Conservation (phyloP, 2,797 vertebrate species). For the Holocentrus rufus region DNA sequence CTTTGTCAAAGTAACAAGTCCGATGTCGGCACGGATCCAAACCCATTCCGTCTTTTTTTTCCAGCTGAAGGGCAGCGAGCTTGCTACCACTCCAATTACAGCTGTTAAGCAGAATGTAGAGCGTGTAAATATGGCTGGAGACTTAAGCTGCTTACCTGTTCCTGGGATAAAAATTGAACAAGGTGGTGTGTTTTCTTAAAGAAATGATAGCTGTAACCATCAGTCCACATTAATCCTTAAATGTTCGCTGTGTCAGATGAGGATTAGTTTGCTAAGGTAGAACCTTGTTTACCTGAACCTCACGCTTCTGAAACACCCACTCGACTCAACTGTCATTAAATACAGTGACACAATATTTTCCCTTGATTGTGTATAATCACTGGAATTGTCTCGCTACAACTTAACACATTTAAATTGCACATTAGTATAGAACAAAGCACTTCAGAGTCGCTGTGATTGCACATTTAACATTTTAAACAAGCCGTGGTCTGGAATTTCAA, state of each 20-base stretch:
- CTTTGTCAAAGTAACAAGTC: neutral
- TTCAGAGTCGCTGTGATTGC: slow-evolving; percentile 16
- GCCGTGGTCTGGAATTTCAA: neutral
- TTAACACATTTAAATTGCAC: slow-evolving; percentile 13
- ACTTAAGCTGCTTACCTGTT: slow-evolving; percentile 76
- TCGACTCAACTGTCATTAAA: neutral
- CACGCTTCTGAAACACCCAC: slow-evolving; percentile 28
- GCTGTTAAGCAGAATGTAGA: slow-evolving; percentile 66
- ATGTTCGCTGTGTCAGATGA: slow-evolving; percentile 59
- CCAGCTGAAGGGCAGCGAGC: slow-evolving; percentile 55
- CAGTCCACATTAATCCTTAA: slow-evolving; percentile 69
- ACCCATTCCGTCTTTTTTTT: slow-evolving; percentile 44
- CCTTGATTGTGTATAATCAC: slow-evolving; percentile 20
- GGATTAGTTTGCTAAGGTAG: slow-evolving; percentile 63
- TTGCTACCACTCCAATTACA: slow-evolving; percentile 69
- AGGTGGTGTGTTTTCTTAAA: slow-evolving; percentile 58
- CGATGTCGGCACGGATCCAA: slow-evolving; percentile 56
- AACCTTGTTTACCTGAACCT: slow-evolving; percentile 68
- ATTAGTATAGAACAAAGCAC: slow-evolving; percentile 1
- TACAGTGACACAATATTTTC: slow-evolving; percentile 12
- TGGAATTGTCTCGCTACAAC: neutral
- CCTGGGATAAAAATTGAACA: slow-evolving; percentile 36
- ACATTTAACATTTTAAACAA: slow-evolving; percentile 38
- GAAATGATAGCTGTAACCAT: slow-evolving; percentile 70
- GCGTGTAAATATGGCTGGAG: slow-evolving; percentile 56